A percentile compares a stretch with the other conserved stretches of the same genome.
Conservation (phyloP, 2,113 vertebrate genomes). For the Argyrosomus japonicus region DNA sequence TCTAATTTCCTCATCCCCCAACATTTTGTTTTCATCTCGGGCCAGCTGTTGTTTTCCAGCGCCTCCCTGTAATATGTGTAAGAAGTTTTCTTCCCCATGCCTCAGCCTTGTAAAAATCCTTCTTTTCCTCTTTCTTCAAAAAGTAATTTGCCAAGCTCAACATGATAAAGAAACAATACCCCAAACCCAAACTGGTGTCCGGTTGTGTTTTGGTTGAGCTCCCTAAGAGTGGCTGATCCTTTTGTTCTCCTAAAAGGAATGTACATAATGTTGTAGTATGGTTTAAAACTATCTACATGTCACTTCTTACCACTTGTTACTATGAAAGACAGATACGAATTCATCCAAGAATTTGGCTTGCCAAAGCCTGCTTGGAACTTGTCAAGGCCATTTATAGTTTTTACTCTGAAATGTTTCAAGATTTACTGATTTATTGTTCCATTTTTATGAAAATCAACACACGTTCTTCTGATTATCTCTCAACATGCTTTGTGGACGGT, state of each 20-base stretch:
- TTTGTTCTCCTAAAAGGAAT: constrained; percentile 31
- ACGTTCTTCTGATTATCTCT: constrained; percentile 14
- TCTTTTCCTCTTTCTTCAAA: constrained; percentile 60
- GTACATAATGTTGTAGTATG: background rate
- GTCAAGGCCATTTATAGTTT: background rate
- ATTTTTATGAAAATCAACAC: constrained; percentile 2
- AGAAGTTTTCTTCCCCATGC: constrained; percentile 71
- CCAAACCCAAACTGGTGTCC: constrained; percentile 28
- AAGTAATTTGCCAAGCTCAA: constrained; percentile 50
- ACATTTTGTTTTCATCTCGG: constrained; percentile 81
- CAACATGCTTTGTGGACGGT: background rate
- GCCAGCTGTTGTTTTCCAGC: constrained; percentile 84
- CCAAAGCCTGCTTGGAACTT: constrained; percentile 11
- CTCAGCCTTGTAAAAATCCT: constrained; percentile 70
- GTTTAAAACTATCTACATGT: constrained; percentile 17
- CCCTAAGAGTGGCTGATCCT: constrained; percentile 11
- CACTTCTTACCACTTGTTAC: background rate
- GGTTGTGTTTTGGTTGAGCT: constrained; percentile 38
- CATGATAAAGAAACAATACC: constrained; percentile 42
- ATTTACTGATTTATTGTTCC: constrained; percentile 2
- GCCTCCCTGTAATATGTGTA: constrained; percentile 76
- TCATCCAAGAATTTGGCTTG: background rate
- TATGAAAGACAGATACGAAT: background rate
- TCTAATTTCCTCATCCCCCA: constrained; percentile 83
- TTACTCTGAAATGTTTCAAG: background rate